These are phyloP conservation scores for Orchestia grillus DNA, from an alignment of 1,140 invertebrate genomes.

Conservation along the genomic window DNA sequence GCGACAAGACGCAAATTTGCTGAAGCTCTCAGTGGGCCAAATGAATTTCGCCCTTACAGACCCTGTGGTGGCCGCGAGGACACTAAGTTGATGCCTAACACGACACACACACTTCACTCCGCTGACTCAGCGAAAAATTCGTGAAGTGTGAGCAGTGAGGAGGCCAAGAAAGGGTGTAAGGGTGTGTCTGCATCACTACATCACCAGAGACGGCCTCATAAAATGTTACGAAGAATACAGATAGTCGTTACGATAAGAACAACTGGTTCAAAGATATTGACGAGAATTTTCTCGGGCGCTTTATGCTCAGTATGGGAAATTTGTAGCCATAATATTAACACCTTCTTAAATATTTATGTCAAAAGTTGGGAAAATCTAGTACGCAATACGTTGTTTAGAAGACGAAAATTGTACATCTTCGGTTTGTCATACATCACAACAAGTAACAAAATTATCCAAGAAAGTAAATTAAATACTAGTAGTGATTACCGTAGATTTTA, in stretches of 20 bases:
- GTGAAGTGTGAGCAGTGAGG: neutral
- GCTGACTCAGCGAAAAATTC: neutral
- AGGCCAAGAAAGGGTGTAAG: neutral
- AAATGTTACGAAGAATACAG: neutral
- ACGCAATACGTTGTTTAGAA: neutral
- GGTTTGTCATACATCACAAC: neutral
- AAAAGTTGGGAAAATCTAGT: too few species aligned
- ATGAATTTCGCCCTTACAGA: neutral
- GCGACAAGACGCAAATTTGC: neutral
- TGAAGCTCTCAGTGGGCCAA: neutral
- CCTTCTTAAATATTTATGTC: too few species aligned
- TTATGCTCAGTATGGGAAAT: too few species aligned
- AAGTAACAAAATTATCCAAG: neutral
- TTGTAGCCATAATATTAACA: too few species aligned
- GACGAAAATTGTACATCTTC: neutral
- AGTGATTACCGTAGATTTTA: neutral
- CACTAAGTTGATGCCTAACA: constrained; percentile 4
- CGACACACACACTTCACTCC: constrained; percentile 21
- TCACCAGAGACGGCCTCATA: neutral
- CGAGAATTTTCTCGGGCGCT: too few species aligned
- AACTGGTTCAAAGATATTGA: neutral
- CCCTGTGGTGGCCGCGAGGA: neutral
- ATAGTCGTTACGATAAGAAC: neutral
- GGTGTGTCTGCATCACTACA: neutral
- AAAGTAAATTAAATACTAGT: neutral